These are phyloP conservation scores for Protaetia brevitarsis DNA, from an alignment of 1,140 invertebrate genomes.

Conservation along the genomic window DNA sequence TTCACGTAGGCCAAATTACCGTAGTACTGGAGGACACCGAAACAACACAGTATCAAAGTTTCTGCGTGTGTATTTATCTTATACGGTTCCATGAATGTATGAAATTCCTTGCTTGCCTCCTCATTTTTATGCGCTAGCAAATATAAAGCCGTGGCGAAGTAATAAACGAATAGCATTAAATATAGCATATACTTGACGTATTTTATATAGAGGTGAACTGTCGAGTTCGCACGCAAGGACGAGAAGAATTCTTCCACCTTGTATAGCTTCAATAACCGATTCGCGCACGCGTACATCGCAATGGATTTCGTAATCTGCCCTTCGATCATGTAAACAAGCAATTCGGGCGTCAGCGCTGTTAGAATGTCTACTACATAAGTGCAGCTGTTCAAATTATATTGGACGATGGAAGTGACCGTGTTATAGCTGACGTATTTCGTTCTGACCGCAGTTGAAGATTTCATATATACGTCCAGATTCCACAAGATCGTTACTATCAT, in stretches of 20 bases:
- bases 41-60: not conserved
- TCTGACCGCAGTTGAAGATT: constrained; percentile 26
- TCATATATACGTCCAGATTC: constrained; percentile 28
- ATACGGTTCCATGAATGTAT: not conserved
- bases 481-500: constrained; percentile 19
- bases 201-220: not conserved
- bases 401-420: constrained; percentile 13
- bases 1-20: not conserved
- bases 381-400: not conserved
- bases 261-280: constrained; percentile 15
- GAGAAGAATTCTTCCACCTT: constrained; percentile 1
- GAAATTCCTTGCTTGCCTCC: not conserved
- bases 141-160: not conserved
- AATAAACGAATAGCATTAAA: not conserved
- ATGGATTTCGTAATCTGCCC: not conserved
- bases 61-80: not conserved
- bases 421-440: constrained; percentile 15
- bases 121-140: not conserved
- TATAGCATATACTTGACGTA: not conserved
- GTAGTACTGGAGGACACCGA: not conserved
- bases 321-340: constrained; percentile 25
- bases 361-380: constrained; percentile 26
- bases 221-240: not conserved
- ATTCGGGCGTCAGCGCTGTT: constrained; percentile 26
- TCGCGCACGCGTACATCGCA: not conserved